Base-by-base conservation (phyloP, 2,797 vertebrate species). In the Danio aesculapii region DNA sequence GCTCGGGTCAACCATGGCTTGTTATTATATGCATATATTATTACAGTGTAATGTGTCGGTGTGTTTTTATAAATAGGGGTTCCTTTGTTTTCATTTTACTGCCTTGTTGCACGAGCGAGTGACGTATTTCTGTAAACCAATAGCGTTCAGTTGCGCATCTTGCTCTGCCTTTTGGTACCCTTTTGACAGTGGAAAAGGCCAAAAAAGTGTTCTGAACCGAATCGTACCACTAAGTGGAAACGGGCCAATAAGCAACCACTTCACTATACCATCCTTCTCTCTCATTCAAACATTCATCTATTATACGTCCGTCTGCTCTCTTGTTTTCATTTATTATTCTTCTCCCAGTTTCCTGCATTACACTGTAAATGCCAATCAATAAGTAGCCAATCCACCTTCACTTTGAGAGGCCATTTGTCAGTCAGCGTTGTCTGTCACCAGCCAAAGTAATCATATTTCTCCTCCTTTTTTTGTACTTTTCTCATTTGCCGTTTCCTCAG, bases 281-380 rank as follows among this genome's bases (percentile, higher is more conserved):
- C 58, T 41, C 6, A 6, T 55, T 73, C 13, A 80, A 62, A 21
- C n/a, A 67, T 16, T 64, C 44, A 73, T 72, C 68, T 19, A 57
- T 70, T 30, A 50, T 61, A 61, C 68, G 41, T 19, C 12, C 3
- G 19, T 77, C 47, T 58, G 41, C 75, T 52, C 30, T 73, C 19
- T 10, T 74, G 43, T 62, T 41, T 73, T 53, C 41, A 8, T 64
- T 64, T 46, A 73, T 79, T 68, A 66, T 68, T 52, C 46, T 13
- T 55, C 63, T 72, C 59, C 63, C 43, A 55, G 66, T 79, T 63
- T 69, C 46, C 46, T 52, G 21, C 68, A 41, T 83, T 66, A 8
- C 55, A 79, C 70, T 74, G 70, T 79, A 77, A 80, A 66, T 64
- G 72, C 66, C 81, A 87, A 85, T 87, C 84, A 86, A 86, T 84